phyloP scores from a whole-genome alignment of 2,113 vertebrate genomes.

The Brachirus orientalis region DNA sequence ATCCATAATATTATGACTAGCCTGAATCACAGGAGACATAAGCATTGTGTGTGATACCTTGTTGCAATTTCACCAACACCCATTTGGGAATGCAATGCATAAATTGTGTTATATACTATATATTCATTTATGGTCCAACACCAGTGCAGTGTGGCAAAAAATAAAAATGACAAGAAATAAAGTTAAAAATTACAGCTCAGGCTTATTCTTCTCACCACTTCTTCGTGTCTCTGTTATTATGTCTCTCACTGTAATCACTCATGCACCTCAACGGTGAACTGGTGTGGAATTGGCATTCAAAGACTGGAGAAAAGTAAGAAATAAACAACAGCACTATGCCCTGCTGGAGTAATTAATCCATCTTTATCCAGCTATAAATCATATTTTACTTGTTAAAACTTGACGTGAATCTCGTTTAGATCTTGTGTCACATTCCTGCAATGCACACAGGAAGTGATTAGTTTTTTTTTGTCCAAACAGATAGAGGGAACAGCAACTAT shows the following conservation, averaged over 20 bases:
- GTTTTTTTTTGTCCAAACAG: too few relatives aligned
- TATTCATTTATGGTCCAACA: conserved; percentile 54
- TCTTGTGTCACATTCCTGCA: too few relatives aligned
- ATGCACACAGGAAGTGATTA: too few relatives aligned
- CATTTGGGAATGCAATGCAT: conserved; percentile 32
- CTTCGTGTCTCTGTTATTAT: conserved; percentile 4
- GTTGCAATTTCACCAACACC: conserved; percentile 8
- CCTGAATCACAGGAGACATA: neutral
- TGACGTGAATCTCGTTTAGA: too few relatives aligned
- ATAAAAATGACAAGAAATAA: conserved; percentile 15
- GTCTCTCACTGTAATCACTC: conserved; percentile 1
- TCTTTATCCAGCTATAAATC: conserved; percentile 23
- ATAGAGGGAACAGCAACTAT: too few relatives aligned
- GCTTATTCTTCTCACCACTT: neutral
- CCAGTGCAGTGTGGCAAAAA: conserved; percentile 42
- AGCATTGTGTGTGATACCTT: conserved; percentile 2
- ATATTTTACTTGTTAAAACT: conserved; percentile 8
- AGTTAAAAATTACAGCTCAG: conserved; percentile 1
- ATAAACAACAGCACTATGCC: neutral
- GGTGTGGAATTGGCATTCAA: neutral
- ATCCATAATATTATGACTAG: neutral
- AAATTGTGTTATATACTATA: conserved; percentile 35
- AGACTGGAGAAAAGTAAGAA: neutral
- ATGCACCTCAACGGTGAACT: neutral
- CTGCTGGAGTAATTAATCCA: neutral